phyloP scores from a whole-genome alignment of 1,140 invertebrate species.

The Aradophagus sp. region DNA sequence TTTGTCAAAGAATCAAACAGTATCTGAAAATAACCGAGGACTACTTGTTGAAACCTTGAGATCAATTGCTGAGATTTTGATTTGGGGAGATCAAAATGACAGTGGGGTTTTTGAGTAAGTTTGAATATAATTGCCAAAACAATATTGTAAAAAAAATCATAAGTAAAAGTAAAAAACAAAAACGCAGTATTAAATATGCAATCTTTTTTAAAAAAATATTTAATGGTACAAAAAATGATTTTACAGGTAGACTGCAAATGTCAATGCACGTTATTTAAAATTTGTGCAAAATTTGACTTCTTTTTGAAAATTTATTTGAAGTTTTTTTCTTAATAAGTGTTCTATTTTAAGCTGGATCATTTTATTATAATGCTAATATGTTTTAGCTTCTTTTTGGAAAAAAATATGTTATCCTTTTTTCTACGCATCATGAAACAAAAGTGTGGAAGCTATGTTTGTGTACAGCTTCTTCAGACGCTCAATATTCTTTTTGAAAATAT shows the following conservation, averaged over 20 bases:
- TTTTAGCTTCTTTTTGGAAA: slow-evolving; percentile 97
- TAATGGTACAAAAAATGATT: no score
- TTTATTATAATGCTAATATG: no score
- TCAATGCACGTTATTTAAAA: no score
- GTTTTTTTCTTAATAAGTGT: no score
- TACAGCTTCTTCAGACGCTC: slow-evolving; percentile 97
- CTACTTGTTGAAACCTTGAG: slow-evolving; percentile 97
- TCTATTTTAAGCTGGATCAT: no score
- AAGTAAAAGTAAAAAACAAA: no score
- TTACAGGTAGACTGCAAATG: no score
- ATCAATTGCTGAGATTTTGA: slow-evolving; percentile 98
- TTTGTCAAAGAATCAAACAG: slow-evolving; percentile 96
- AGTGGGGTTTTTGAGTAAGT: slow-evolving; percentile 98
- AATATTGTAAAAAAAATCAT: no score
- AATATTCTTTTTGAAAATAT: slow-evolving; percentile 99
- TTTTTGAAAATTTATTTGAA: slow-evolving; percentile 22
- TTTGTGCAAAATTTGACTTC: no score
- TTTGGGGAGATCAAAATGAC: slow-evolving; percentile 99
- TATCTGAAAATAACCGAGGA: slow-evolving; percentile 95
- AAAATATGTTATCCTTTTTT: slow-evolving; percentile 99
- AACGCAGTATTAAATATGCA: no score
- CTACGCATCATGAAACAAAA: slow-evolving; percentile 97
- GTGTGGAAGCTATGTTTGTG: slow-evolving; percentile 97
- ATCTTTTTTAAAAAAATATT: no score
- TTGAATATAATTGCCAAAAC: no score